These are phyloP conservation scores for Cynocephalus volans DNA, from an alignment of 2,113 vertebrate genomes.

Conservation along the genomic window DNA sequence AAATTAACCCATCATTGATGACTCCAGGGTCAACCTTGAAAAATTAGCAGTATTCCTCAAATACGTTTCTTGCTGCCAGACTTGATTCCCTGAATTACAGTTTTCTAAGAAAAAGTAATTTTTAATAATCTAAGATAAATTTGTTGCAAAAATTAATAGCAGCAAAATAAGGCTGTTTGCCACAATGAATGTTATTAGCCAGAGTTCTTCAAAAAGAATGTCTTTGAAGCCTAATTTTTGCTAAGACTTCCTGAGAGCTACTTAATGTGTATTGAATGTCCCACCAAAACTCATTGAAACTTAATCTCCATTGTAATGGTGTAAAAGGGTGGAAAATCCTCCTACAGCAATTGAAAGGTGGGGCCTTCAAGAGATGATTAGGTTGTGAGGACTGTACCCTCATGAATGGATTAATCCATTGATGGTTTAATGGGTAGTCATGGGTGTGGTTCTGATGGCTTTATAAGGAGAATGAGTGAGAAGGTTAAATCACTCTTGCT, in stretches of 20 bases:
- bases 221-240: constrained; percentile 59
- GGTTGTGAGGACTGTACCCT: no score
- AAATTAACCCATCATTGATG: constrained; percentile 39
- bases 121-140: constrained; percentile 43
- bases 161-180: constrained; percentile 54
- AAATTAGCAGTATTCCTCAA: constrained; percentile 38
- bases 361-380: no score
- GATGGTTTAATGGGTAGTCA: no score
- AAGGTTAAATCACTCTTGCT: no score
- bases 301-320: no score
- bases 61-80: constrained; percentile 45
- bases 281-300: no score
- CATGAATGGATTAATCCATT: no score
- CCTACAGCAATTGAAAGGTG: no score
- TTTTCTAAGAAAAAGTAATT: constrained; percentile 53
- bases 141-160: constrained; percentile 11
- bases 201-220: constrained; percentile 59
- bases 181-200: constrained; percentile 52
- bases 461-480: no score
- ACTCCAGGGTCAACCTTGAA: constrained; percentile 19
- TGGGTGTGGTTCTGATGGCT: no score
- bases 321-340: no score
- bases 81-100: constrained; percentile 41
- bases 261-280: not conserved
- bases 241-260: constrained; percentile 12